A percentile compares a stretch with the other conserved stretches of the same genome.
These are phyloP conservation scores for Nomada hirtipes DNA, from an alignment of 2,888 invertebrate species.

Conservation along the genomic window DNA sequence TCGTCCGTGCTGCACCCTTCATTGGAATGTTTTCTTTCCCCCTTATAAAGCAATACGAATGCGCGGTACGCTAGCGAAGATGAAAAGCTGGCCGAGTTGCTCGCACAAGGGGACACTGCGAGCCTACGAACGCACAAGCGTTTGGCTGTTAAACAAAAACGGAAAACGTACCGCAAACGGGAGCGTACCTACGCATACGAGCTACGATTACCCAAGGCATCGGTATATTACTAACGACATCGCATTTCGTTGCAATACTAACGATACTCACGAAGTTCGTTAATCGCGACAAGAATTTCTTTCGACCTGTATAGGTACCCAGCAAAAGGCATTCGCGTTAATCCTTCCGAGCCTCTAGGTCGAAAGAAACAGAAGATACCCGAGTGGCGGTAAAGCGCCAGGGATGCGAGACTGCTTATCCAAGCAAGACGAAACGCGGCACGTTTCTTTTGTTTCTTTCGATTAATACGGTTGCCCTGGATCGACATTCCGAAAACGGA, in stretches of 20 bases:
- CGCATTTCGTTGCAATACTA: constrained; percentile 14
- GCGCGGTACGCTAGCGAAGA: not conserved
- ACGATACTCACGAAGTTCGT: not conserved
- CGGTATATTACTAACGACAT: not conserved
- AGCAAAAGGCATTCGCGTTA: constrained; percentile 31
- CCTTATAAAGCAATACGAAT: not conserved
- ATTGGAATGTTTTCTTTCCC: not conserved
- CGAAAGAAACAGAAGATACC: constrained; percentile 36
- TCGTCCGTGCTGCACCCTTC: not conserved
- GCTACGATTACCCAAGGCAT: constrained; percentile 23
- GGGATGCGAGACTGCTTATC: constrained; percentile 2
- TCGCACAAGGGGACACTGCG: not conserved
- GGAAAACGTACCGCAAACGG: not conserved
- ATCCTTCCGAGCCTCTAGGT: not conserved
- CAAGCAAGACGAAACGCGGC: constrained; percentile 12
- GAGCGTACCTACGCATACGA: not conserved
- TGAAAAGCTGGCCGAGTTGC: not conserved
- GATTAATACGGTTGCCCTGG: not conserved
- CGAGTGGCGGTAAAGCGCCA: not conserved
- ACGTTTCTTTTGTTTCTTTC: not conserved
- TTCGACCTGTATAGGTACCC: constrained; percentile 51
- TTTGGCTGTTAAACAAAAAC: not conserved
- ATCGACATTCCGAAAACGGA: not conserved
- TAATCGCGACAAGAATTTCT: constrained; percentile 37
- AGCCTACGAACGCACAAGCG: not conserved